phyloP scores from a whole-genome alignment of 2,888 invertebrate species.

The Lasioglossum malachurum region DNA sequence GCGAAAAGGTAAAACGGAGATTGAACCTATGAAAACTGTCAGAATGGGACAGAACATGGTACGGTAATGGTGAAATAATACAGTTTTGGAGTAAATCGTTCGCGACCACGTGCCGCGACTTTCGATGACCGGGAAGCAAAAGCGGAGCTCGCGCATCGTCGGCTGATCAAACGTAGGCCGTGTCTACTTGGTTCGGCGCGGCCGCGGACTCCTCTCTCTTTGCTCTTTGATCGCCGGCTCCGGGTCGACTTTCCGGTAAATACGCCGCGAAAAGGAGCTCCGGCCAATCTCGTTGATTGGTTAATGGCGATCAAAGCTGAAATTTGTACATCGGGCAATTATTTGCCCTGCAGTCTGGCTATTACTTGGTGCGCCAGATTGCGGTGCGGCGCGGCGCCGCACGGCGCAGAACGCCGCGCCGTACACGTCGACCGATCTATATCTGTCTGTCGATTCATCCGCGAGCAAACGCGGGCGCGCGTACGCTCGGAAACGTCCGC shows the following conservation, averaged over 20 bases:
- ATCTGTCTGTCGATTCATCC: conserved; percentile 47
- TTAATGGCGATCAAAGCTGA: conserved; percentile 49
- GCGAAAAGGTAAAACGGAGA: too few relatives aligned
- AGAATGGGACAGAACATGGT: too few relatives aligned
- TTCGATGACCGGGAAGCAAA: conserved; percentile 17
- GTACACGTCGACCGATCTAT: conserved; percentile 10
- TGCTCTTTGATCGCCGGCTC: conserved; percentile 50
- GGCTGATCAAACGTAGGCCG: conserved; percentile 63
- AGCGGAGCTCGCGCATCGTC: conserved; percentile 47
- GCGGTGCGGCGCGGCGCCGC: conserved; percentile 25
- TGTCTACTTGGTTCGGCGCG: neutral
- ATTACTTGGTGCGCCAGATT: conserved; percentile 51
- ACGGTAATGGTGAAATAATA: too few relatives aligned
- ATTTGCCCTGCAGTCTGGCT: conserved; percentile 44
- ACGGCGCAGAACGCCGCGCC: neutral
- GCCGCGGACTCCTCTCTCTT: neutral
- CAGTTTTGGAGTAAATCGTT: too few relatives aligned
- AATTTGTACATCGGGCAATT: conserved; percentile 50
- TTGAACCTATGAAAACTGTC: too few relatives aligned
- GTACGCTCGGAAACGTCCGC: neutral
- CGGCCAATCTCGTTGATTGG: conserved; percentile 54
- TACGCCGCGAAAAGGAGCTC: conserved; percentile 36
- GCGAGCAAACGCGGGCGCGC: neutral
- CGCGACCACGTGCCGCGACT: too few relatives aligned
- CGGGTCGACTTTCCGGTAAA: conserved; percentile 54